These are phyloP conservation scores for Linyphia triangularis DNA, from an alignment of 2,888 invertebrate genomes.

Conservation along the genomic window DNA sequence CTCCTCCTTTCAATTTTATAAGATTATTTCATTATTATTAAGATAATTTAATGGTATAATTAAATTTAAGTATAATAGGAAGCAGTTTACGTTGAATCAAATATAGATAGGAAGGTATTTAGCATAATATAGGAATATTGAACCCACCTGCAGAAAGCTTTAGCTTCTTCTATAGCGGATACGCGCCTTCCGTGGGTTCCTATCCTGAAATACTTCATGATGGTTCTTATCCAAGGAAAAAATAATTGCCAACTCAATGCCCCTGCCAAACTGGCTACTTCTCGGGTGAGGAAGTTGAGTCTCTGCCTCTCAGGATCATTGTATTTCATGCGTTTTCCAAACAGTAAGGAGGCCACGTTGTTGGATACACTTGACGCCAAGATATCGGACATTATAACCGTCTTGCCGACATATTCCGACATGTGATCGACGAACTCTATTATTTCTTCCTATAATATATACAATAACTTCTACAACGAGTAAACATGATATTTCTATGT, in stretches of 20 bases:
- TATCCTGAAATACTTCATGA: constrained; percentile 7
- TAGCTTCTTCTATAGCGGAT: neutral
- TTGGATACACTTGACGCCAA: constrained; percentile 75
- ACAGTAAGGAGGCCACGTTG: constrained; percentile 76
- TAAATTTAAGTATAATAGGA: too few relatives aligned
- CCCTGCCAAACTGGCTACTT: neutral
- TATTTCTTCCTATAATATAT: constrained; percentile 43
- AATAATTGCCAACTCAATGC: constrained; percentile 25
- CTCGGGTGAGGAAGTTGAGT: constrained; percentile 5
- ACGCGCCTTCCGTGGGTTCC: neutral
- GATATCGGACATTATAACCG: neutral
- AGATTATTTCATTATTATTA: too few relatives aligned
- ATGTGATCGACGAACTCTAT: constrained; percentile 37
- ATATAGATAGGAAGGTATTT: too few relatives aligned
- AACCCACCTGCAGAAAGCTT: neutral
- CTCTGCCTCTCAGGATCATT: constrained; percentile 66
- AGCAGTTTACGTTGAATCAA: too few relatives aligned
- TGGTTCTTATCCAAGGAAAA: constrained; percentile 30
- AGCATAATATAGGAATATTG: too few relatives aligned
- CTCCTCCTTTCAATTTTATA: too few relatives aligned
- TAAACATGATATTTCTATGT: neutral
- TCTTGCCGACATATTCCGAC: neutral
- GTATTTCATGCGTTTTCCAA: constrained; percentile 75
- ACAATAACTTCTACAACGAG: neutral
- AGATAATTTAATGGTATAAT: too few relatives aligned